Percentiles rank a stretch among this genome's conserved stretches.
phyloP scores from a whole-genome alignment of 2,888 invertebrate genomes.

The Margaritifera margaritifera region DNA sequence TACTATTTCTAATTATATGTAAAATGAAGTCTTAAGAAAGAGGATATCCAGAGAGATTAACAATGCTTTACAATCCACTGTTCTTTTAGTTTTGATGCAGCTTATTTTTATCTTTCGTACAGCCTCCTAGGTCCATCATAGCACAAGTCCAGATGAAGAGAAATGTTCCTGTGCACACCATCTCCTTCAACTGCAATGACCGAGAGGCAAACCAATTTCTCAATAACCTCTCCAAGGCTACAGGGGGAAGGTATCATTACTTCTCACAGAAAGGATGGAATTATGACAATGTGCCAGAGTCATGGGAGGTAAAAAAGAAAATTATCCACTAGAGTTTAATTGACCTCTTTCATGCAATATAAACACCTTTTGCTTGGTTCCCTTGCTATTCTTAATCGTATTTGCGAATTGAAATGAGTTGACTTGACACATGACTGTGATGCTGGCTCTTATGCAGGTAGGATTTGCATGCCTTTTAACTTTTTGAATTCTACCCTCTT shows the following conservation, averaged over 20 bases:
- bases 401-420: no score
- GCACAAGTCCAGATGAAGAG: conserved; percentile 71
- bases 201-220: conserved; percentile 71
- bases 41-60: no score
- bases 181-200: conserved; percentile 73
- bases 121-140: conserved; percentile 71
- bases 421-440: no score
- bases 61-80: no score
- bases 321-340: background rate
- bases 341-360: background rate
- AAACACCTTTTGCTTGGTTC: no score
- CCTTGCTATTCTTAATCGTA: no score
- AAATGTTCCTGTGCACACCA: conserved; percentile 71
- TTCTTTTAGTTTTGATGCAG: no score
- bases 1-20: no score
- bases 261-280: conserved; percentile 67
- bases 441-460: no score
- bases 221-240: conserved; percentile 66
- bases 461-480: no score
- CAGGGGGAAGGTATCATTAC: conserved; percentile 71
- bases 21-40: no score
- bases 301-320: conserved; percentile 64
- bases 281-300: conserved; percentile 64
- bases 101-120: conserved; percentile 15
- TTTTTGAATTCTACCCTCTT: no score